Percentiles rank a stretch among this genome's conserved stretches.
These are phyloP conservation scores for Calosoma granatense DNA, from an alignment of 1,140 invertebrate genomes.

Conservation along the genomic window DNA sequence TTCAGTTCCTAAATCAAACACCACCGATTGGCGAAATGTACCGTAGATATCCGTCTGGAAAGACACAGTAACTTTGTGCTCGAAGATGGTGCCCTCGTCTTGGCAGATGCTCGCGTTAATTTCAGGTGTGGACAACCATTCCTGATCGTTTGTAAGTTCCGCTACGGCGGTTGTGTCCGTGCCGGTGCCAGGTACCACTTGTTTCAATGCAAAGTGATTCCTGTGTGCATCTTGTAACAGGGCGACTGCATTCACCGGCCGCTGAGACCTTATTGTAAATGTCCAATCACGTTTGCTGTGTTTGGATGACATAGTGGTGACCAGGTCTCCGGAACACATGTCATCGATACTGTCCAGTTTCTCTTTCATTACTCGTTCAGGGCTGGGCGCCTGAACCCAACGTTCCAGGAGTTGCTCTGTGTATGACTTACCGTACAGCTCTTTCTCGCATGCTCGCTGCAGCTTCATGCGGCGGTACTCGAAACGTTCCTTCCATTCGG, in stretches of 20 bases:
- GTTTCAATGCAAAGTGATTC: slow-evolving; percentile 57
- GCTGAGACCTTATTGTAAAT: slow-evolving; percentile 46
- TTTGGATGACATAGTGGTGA: slow-evolving; percentile 55
- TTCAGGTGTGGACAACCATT: slow-evolving; percentile 38
- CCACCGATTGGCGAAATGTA: slow-evolving; percentile 68
- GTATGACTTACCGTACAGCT: slow-evolving; percentile 47
- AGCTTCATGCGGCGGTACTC: slow-evolving; percentile 53
- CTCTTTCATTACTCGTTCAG: slow-evolving; percentile 46
- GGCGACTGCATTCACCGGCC: slow-evolving; percentile 48
- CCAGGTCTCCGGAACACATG: slow-evolving; percentile 47
- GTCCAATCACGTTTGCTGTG: slow-evolving; percentile 55
- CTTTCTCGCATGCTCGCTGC: slow-evolving; percentile 54
- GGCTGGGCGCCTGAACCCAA: slow-evolving; percentile 46
- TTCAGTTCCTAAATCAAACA: slow-evolving; percentile 67
- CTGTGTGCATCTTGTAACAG: slow-evolving; percentile 61
- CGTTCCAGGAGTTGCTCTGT: slow-evolving; percentile 56
- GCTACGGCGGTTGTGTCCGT: slow-evolving; percentile 16
- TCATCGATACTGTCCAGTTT: slow-evolving; percentile 48
- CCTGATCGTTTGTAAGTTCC: slow-evolving; percentile 43
- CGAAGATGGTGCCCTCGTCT: slow-evolving; percentile 30
- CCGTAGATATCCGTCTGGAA: slow-evolving; percentile 69
- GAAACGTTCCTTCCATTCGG: slow-evolving; percentile 65
- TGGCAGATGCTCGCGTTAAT: slow-evolving; percentile 21
- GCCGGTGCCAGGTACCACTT: slow-evolving; percentile 31
- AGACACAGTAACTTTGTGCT: slow-evolving; percentile 53